A percentile compares a stretch with the other conserved stretches of the same genome.
Conservation (phyloP, 2,797 vertebrate species). For the Microchirus variegatus region DNA sequence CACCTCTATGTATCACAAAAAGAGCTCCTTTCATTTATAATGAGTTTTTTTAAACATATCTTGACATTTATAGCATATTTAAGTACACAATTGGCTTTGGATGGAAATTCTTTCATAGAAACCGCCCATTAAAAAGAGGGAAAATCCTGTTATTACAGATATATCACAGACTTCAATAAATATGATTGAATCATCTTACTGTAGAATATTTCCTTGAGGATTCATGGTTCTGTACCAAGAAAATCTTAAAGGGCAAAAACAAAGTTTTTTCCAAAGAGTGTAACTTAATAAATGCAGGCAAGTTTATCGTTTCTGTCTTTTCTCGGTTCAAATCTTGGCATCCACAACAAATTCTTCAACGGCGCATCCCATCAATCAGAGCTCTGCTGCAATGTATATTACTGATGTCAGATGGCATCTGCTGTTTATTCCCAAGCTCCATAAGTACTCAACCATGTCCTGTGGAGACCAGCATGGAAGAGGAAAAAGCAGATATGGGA, state of each 20-base stretch:
- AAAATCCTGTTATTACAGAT: no score
- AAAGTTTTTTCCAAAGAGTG: not conserved
- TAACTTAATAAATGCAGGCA: not conserved
- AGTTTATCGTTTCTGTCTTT: constrained; percentile 17
- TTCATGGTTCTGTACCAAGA: not conserved
- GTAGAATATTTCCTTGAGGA: no score
- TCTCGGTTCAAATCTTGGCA: constrained; percentile 25
- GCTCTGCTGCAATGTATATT: constrained; percentile 41
- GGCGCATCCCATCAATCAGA: constrained; percentile 33
- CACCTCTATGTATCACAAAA: no score
- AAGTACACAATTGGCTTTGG: not conserved
- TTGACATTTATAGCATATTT: no score
- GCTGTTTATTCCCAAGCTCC: constrained; percentile 48
- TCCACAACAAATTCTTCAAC: constrained; percentile 35
- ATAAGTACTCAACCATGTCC: constrained; percentile 62
- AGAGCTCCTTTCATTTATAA: no score
- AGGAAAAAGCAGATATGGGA: constrained; percentile 39
- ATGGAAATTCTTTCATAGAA: not conserved
- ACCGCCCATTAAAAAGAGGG: no score
- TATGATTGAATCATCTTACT: no score
- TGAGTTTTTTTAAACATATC: no score
- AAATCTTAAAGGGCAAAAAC: not conserved
- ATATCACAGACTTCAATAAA: no score
- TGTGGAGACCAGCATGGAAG: constrained; percentile 24
- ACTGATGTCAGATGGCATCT: constrained; percentile 42